Base-by-base conservation (phyloP, 1,140 invertebrate genomes). In the Ceratosolen fusciceps region DNA sequence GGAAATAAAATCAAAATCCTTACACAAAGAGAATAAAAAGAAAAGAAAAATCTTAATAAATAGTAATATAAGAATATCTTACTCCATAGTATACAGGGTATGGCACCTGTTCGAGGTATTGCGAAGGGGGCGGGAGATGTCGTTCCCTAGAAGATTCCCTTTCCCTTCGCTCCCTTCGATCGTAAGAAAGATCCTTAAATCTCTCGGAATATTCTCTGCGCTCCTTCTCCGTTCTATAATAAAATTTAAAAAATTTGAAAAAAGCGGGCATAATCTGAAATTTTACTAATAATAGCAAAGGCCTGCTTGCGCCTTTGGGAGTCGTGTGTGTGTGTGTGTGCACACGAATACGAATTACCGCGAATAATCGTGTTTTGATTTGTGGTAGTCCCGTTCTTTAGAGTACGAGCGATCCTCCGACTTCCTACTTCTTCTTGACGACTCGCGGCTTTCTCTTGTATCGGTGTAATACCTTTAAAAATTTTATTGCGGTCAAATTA, bases 221-320 rank as follows among this genome's bases (percentile, higher is more conserved):
- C 14, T 73, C 71, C 10, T 79, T 73, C 52, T 74, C 77, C 8
- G n/a, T 79, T 16, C 76, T 54, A 37, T 62, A 65, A 65, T 37
- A 29, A 29, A 10, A 7, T 29, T 0, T 2, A 19, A 12, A 29
- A 60, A 60, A 60, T 60, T 60, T 1, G n/a, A n/a, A n/a, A n/a
- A n/a, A n/a, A n/a, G n/a, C n/a, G n/a, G n/a, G n/a, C n/a, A n/a
- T n/a, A n/a, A n/a, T n/a, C n/a, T n/a, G n/a, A n/a, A n/a, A n/a
- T n/a, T n/a, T n/a, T n/a, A n/a, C n/a, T n/a, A n/a, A n/a, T n/a
- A n/a, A n/a, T n/a, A n/a, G n/a, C n/a, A n/a, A n/a, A n/a, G n/a
- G n/a, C n/a, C n/a, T n/a, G n/a, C n/a, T n/a, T n/a, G n/a, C n/a
- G n/a, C n/a, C n/a, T n/a, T n/a, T n/a, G n/a, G n/a, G n/a, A n/a